Base-by-base conservation (phyloP, 2,113 vertebrate species). In the Dasyprocta punctata region DNA sequence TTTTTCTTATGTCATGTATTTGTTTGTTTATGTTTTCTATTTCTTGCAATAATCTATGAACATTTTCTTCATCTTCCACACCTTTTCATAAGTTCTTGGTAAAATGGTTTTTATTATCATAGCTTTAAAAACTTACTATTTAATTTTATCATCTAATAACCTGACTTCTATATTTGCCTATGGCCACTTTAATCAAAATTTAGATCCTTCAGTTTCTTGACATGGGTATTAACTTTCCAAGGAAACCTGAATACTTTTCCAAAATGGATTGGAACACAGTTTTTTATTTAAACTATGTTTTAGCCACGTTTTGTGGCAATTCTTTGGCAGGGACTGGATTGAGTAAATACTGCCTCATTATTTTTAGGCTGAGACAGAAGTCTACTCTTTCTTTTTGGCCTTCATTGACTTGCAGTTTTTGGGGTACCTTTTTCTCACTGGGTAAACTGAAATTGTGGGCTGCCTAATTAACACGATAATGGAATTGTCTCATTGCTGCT, bases 341-440 rank as follows among this genome's bases (percentile, higher is more conserved):
- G 13, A 17, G 36, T 20, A 33, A 80, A 38, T 9, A 17, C 20
- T 19, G 44, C 33, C 78, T 36, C 1, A 8, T n/a, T 58, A 20
- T 71, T 58, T 71, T 5, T 5, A 58, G 65, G n/a, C n/a, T 24
- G 22, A 65, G 5, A 28, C 11, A 63, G 58, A 90, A 52, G 75
- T 52, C n/a, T 13, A 17, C 17, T 33, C 4, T 69, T 69, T n/a
- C 28, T 26, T 78, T 17, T 2, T 26, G 7, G 20, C 12, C 30
- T 78, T 7, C 6, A 12, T 4, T n/a, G 19, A 33, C 11, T 44
- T 17, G 2, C 5, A 65, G 0, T 47, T 3, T 24, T 7, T 36
- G 28, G 4, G 16, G 5, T 30, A 16, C 20, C n/a, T 11, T 19
- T 49, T 41, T 26, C 24, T 58, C 22, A 16, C 7, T 33, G 52